phyloP scores from a whole-genome alignment of 2,888 invertebrate species.

The Drosophila histrio region DNA sequence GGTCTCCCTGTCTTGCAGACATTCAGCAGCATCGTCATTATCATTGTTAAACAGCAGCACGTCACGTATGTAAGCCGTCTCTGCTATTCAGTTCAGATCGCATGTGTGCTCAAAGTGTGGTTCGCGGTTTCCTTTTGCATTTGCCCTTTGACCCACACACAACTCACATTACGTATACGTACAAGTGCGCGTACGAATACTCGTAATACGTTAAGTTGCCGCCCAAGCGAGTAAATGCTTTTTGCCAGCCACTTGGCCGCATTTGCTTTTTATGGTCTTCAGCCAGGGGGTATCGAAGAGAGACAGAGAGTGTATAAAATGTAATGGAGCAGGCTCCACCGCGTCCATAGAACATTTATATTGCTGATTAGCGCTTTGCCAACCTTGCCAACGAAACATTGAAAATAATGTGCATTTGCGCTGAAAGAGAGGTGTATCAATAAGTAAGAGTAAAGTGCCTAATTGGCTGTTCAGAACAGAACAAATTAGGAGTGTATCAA shows the following conservation, averaged over 20 bases:
- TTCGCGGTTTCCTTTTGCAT: constrained; percentile 64
- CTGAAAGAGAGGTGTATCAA: constrained; percentile 6
- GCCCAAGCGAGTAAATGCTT: constrained; percentile 46
- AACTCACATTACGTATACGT: constrained; percentile 33
- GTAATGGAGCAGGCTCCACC: constrained; percentile 37
- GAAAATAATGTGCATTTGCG: constrained; percentile 30
- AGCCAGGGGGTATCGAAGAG: constrained; percentile 20
- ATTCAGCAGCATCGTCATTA: constrained; percentile 58
- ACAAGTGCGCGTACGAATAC: constrained; percentile 3
- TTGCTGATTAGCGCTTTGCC: constrained; percentile 43
- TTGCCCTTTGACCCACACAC: constrained; percentile 55
- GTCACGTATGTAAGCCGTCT: constrained; percentile 52
- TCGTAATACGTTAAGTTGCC: constrained; percentile 45
- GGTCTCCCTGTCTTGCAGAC: not conserved
- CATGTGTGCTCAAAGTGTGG: constrained; percentile 44
- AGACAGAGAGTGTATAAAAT: constrained; percentile 38
- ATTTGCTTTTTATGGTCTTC: constrained; percentile 51
- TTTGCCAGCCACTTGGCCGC: constrained; percentile 61
- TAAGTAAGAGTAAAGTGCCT: constrained; percentile 11
- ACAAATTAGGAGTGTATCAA: constrained; percentile 14
- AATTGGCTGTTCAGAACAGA: constrained; percentile 16
- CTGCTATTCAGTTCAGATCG: constrained; percentile 41
- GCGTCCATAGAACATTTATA: constrained; percentile 41
- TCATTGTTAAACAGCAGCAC: constrained; percentile 56
- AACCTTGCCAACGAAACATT: constrained; percentile 23